A percentile compares a stretch with the other conserved stretches of the same genome.
These are phyloP conservation scores for Poicephalus gulielmi DNA, from an alignment of 2,113 vertebrate genomes.

Conservation along the genomic window DNA sequence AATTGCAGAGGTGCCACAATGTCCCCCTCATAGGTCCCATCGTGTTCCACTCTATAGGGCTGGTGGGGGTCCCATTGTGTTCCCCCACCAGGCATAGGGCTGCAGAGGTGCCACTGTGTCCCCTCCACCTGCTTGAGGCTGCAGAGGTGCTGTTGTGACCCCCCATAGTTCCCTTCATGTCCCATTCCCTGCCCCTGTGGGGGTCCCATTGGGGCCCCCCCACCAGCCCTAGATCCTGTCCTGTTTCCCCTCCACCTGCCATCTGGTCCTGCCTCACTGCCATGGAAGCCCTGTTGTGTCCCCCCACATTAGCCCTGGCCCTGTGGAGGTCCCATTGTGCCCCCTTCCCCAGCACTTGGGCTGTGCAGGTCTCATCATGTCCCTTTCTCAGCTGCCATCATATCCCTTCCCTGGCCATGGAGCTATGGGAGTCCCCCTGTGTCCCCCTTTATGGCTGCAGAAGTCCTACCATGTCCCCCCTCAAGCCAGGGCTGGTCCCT, in stretches of 20 bases:
- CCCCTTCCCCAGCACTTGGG: too few species aligned
- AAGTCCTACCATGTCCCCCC: not conserved
- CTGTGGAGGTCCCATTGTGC: not conserved
- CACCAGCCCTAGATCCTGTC: too few species aligned
- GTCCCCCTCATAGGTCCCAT: not conserved
- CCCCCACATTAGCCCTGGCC: accelerated
- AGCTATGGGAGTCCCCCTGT: accelerated
- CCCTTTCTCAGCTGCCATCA: too few species aligned
- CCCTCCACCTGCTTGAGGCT: too few species aligned
- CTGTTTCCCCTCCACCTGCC: not conserved
- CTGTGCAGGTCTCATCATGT: accelerated
- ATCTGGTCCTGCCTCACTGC: accelerated
- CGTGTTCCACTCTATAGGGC: not conserved
- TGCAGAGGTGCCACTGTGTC: accelerated
- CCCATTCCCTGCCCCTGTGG: not conserved
- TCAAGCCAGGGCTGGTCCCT: not conserved
- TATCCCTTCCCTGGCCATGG: accelerated
- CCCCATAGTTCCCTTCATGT: accelerated
- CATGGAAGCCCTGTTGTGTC: too few species aligned
- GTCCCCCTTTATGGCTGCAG: not conserved
- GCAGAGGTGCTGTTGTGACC: accelerated
- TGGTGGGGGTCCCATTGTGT: not conserved
- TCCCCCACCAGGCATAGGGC: accelerated
- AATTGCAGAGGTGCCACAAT: not conserved
- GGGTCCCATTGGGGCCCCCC: too few species aligned